Evolutionary conservation across 2,797 vertebrate genomes (phyloP).

Genomic region (Phataginus tetradactyla): DNA sequence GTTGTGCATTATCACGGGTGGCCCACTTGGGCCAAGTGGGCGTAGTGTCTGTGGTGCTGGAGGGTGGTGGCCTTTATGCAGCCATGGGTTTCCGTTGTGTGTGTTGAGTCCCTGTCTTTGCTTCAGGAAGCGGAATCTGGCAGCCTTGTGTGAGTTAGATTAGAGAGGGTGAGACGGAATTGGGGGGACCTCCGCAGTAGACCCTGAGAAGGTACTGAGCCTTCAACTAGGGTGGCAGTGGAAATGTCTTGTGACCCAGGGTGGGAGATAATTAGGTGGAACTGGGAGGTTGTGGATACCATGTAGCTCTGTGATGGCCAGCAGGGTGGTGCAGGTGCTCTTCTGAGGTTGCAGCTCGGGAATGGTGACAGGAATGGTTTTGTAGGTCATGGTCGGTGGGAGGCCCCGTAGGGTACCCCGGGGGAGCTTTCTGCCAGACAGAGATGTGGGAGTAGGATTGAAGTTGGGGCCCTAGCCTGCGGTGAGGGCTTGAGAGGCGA

Average conservation of each 20-base stretch:
- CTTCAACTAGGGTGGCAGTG: not conserved
- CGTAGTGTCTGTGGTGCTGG: not conserved
- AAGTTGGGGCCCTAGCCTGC: not conserved
- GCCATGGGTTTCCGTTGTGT: not conserved
- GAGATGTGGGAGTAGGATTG: not conserved
- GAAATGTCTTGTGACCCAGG: not conserved
- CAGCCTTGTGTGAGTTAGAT: not conserved
- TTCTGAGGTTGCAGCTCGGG: not conserved
- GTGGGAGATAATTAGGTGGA: not conserved
- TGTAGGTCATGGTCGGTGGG: not conserved
- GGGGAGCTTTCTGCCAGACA: not conserved
- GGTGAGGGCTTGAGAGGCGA: not conserved
- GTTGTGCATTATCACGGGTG: not conserved
- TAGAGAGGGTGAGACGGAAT: not conserved
- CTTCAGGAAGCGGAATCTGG: not conserved
- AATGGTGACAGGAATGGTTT: too few species aligned
- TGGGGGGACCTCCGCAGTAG: not conserved
- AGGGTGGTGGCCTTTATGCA: not conserved
- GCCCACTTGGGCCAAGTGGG: fast-evolving
- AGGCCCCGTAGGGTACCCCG: not conserved
- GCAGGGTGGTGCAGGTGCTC: not conserved
- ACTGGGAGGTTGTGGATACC: too few species aligned
- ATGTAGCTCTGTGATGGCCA: not conserved
- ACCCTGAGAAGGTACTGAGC: too few species aligned
- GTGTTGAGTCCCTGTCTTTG: not conserved